Base-by-base conservation (phyloP, 2,113 vertebrate species). In the Mungos mungo region DNA sequence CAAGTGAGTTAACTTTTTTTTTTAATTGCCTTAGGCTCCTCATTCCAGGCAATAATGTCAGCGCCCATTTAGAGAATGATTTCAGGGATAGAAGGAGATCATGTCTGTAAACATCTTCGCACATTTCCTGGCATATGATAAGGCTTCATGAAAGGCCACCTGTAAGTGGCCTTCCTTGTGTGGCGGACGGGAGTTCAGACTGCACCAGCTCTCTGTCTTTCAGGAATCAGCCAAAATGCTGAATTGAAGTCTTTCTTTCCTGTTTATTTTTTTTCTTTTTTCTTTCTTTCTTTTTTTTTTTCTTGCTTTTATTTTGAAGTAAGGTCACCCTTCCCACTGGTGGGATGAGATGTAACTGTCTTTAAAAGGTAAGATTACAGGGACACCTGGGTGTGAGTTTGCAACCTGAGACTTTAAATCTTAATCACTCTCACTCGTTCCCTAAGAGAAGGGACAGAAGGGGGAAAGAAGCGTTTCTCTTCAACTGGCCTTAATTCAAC, bases 381-480 rank as follows among this genome's bases (percentile, higher is more conserved):
- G 72, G 88, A 82, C 91, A 93, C 95, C 82, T 74, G 72, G 31
- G 47, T 79, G 25, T 9, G n/a, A 25, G 45, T 45, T 60, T 91
- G 90, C 86, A 86, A 79, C 54, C 66, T 16, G 57, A 76, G 81
- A 31, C 68, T 76, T 91, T 68, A 90, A 87, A 83, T 96, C 87
- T 90, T 92, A 63, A 90, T 88, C 47, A 10, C 1, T 79, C 45
- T 88, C 19, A 1, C 66, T 65, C 14, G 47, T 68, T 96, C 35
- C 83, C 68, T 29, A 52, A 72, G 96, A 95, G 77, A 79, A 95
- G 35, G 35, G 60, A 71, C 97, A 97, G 94, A 93, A 85, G 92
- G 94, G 45, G 29, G 38, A 38, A 29, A 1, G 1, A 13, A 76
- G 81, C 74, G 71, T 74, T 87, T 66, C 33, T 79, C 96, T 97